These are phyloP conservation scores for Agrilus mali DNA, from an alignment of 2,888 invertebrate genomes.

Conservation along the genomic window DNA sequence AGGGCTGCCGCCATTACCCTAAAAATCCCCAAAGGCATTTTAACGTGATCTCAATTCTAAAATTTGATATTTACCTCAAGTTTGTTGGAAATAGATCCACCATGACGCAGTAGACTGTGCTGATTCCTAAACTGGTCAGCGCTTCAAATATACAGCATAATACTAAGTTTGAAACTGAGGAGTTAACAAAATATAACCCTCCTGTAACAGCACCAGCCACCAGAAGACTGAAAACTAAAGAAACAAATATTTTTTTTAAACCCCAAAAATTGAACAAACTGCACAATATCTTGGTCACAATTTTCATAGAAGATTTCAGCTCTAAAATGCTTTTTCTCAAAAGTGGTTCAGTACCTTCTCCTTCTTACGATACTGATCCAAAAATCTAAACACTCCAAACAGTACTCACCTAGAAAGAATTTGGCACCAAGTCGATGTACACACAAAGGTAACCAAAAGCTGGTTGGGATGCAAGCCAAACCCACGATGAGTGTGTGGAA, in stretches of 20 bases:
- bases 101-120: constrained; percentile 68
- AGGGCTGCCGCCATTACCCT: constrained; percentile 76
- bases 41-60: too few species aligned
- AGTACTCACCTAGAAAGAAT: constrained; percentile 60
- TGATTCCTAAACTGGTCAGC: constrained; percentile 65
- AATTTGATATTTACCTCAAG: constrained; percentile 45
- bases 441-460: constrained; percentile 64
- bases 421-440: constrained; percentile 70
- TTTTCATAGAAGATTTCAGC: too few species aligned
- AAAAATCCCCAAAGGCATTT: constrained; percentile 21
- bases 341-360: too few species aligned
- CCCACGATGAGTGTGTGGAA: constrained; percentile 69
- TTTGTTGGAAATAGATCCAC: constrained; percentile 75
- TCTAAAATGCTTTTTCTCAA: neutral
- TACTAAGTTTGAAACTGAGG: constrained; percentile 56
- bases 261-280: neutral
- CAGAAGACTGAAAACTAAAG: constrained; percentile 60
- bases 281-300: too few species aligned
- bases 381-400: neutral
- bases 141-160: constrained; percentile 71
- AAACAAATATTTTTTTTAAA: constrained; percentile 1
- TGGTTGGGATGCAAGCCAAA: constrained; percentile 67
- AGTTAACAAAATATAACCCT: constrained; percentile 62
- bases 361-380: neutral
- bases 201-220: constrained; percentile 61